Base-by-base conservation (phyloP, 2,113 vertebrate species). In the Poecile atricapillus region DNA sequence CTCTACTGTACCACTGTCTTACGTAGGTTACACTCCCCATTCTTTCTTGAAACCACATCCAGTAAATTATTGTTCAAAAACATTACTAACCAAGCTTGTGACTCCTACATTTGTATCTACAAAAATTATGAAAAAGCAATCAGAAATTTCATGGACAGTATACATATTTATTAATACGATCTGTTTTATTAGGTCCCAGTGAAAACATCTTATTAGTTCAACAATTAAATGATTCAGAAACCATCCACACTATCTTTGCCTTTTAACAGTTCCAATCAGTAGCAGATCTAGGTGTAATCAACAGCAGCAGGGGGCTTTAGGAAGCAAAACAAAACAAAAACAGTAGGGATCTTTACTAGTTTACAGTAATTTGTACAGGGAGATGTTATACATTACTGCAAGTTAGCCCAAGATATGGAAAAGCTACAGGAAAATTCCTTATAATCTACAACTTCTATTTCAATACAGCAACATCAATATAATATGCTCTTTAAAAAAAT, bases 271-370 rank as follows among this genome's bases (percentile, higher is more conserved):
- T 98, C 96, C 98, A 98, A 98, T 98, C 98, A 98, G 98, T 98
- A 95, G 97, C 98, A 98, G 97, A 98, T 98, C 98, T 98, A 98
- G 98, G 98, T 98, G 98, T 98, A 98, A 98, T 98, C 98, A 98
- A 98, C 98, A 98, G 98, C 98, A 98, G 98, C 98, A 98, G 98
- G 98, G 98, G 98, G 98, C 89, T 98, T 98, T 96, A 97, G 97
- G 97, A 98, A 98, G 98, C 98, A 98, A 98, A 98, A 98, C 98
- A 98, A 98, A 98, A 98, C 98, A 98, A 96, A 98, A 98, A 97
- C 98, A 98, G 98, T 98, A 94, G 98, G 98, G 96, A 97, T 98
- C 98, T 98, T 97, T 97, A 97, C 97, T 97, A 98, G 97, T 97
- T 98, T 97, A 97, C 96, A 96, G 98, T 97, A 98, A 98, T 97